A percentile compares a stretch with the other conserved stretches of the same genome.
Conservation (phyloP, 2,113 vertebrate species). For the Pagrus major region DNA sequence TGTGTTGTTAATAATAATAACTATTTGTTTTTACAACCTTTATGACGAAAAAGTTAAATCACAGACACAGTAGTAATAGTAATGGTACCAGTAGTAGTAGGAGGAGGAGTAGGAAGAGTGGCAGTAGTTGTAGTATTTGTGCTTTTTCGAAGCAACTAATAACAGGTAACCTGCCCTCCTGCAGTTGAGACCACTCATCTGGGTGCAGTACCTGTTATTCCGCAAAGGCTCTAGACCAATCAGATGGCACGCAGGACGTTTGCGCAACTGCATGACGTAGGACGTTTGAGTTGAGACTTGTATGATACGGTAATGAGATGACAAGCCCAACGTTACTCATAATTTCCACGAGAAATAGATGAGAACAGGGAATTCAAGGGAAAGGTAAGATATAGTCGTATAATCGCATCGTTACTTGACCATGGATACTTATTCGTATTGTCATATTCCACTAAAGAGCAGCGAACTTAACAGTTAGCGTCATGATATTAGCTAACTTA, state of each 20-base stretch:
- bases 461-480: background rate
- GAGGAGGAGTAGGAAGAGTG: too few relatives aligned
- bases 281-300: background rate
- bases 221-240: constrained; percentile 20
- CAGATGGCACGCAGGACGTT: background rate
- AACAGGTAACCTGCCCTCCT: background rate
- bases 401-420: accelerated
- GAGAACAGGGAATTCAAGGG: background rate
- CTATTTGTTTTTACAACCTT: background rate
- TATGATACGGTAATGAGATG: constrained; percentile 50
- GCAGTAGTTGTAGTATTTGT: too few relatives aligned
- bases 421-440: background rate
- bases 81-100: background rate
- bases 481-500: constrained; percentile 6
- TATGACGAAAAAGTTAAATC: background rate
- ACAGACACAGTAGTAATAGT: background rate
- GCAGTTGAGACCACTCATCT: background rate
- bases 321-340: background rate
- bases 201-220: background rate
- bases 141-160: background rate
- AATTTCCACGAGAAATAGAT: background rate
- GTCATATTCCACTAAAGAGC: background rate
- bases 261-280: constrained; percentile 27
- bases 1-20: background rate
- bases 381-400: constrained; percentile 28